Evolutionary conservation across 2,888 invertebrate genomes (phyloP), one percentile per base, ranked within the genome.

Genomic region (Microplitis manilae): DNA sequence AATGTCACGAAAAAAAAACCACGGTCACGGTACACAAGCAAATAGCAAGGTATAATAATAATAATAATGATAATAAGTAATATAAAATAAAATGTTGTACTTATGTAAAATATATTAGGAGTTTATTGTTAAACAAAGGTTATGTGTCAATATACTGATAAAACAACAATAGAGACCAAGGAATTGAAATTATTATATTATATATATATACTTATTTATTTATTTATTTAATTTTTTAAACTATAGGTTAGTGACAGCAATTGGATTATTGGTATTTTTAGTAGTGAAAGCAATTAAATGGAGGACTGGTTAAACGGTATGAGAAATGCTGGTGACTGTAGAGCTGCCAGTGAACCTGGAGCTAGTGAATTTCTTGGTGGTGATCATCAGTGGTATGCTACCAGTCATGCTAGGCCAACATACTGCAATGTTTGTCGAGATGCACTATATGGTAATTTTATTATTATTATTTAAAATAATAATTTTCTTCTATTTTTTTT

Each of bases 341-440:
- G 90, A 79, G 89, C 91, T 83, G 90, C 91, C 92, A 88, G 90
- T 86, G 86, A 94, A 89, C 86, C 93, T 86, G 87, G 93, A 87
- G 69, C 92, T 88, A 89, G 93, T 86, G 92, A 94, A 85, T 92
- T 94, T 85, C 91, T 94, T 30, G 93, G 93, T 75, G 94, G 94
- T 78, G 92, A 93, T 87, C 95, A 95, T 88, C 93, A 93, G 82
- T 96, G 96, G 96, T 97, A 97, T 88, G 95, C 97, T 7, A 97
- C 97, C 17, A 97, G 96, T 1, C 97, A 98, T 91, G 97, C 98
- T 0, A 93, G 98, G 73, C 98, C 98, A 65, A 97, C 97, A 0
- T 98, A 97, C 91, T 98, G 98, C 92, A 98, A 98, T 91, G 97
- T 98, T 64, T 99, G 98, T 90, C 93, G 97, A 78, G 98, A 98